These are phyloP conservation scores for Hydrochoerus hydrochaeris DNA, from an alignment of 2,113 vertebrate species.

Conservation along the genomic window DNA sequence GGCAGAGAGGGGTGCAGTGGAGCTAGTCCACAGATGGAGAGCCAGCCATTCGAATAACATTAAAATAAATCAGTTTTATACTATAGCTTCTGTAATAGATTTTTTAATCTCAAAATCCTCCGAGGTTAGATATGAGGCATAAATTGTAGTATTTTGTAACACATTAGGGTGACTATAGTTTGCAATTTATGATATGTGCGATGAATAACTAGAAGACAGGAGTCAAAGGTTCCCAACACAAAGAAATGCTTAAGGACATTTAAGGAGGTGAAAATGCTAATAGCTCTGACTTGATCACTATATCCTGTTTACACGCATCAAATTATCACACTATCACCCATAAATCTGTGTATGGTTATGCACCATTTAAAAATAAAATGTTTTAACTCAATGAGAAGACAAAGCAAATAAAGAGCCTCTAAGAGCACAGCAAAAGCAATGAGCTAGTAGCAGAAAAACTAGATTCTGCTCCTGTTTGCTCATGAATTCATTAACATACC, in stretches of 20 bases:
- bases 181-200: not conserved
- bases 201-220: not conserved
- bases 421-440: not conserved
- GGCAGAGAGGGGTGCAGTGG: not conserved
- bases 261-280: not conserved
- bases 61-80: slow-evolving; percentile 29
- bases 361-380: not conserved
- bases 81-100: not conserved
- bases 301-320: no score
- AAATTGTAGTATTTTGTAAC: not conserved
- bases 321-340: not conserved
- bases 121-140: not conserved
- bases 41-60: slow-evolving; percentile 11
- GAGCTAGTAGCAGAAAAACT: not conserved
- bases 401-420: not conserved
- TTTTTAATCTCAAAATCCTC: not conserved
- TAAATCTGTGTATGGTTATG: not conserved
- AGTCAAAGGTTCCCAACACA: not conserved
- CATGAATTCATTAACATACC: not conserved
- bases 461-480: not conserved
- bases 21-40: not conserved
- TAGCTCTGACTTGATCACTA: not conserved
- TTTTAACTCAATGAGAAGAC: not conserved
- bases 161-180: not conserved
- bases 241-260: not conserved